Base-by-base conservation (phyloP, 2,113 vertebrate genomes). In the Phrynosoma platyrhinos region DNA sequence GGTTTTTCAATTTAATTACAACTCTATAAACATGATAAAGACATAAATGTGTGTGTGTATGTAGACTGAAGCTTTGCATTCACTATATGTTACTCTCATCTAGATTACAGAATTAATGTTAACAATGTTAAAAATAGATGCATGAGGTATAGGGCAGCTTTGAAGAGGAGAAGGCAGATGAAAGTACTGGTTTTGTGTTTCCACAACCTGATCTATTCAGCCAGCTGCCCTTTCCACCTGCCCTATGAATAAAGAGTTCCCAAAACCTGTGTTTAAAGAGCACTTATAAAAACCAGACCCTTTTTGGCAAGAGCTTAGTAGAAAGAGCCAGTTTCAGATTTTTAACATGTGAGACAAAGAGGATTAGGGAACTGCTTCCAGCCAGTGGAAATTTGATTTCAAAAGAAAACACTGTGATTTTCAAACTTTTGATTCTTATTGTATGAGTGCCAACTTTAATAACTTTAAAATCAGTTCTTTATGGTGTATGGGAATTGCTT, bases 141-240 rank as follows among this genome's bases (percentile, higher is more conserved):
- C 90, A 36, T 8, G 47, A 66, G 52, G 32, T 62, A 85, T 27
- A 66, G 74, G 47, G 83, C 80, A 74, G 79, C 40, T 82, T 62
- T 77, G 64, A 71, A 53, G 64, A 36, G 78, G 66, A 84, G 81
- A 58, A 76, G 14, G 1, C 6, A 90, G 87, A 91, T 84, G 87
- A 92, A 95, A 95, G 88, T 78, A 27, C 69, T 83, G 81, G 90
- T 92, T 94, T 91, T 93, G 85, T 87, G 66, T 94, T 94, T 94
- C 87, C 0, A 82, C 90, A 91, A 95, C 91, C 86, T 88, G 87
- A 93, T 92, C 91, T 76, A 84, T 64, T 64, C 85, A 42, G 16
- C 84, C 91, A 91, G 91, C 90, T 92, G 90, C 90, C 86, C 89
- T 93, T 86, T 84, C 92, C 91, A 92, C 92, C 92, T 91, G 88